Evolutionary conservation across 2,888 invertebrate species (phyloP).

Genomic region (Brenthis daphne): DNA sequence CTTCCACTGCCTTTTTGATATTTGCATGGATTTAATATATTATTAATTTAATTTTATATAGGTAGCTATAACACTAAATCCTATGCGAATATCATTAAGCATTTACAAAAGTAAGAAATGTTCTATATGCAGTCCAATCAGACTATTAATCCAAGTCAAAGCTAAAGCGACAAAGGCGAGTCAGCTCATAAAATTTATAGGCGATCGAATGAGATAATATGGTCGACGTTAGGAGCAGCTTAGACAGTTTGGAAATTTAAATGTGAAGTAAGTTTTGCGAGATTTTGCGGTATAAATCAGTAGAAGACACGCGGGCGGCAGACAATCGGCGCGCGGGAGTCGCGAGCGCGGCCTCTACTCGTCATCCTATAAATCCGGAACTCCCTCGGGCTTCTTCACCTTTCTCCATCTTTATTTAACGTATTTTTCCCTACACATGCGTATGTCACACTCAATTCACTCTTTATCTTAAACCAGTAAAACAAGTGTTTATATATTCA

Average conservation of each 20-base stretch:
- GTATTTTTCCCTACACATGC: constrained; percentile 47
- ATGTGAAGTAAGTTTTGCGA: constrained; percentile 83
- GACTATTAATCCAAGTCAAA: constrained; percentile 74
- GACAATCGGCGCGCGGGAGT: constrained; percentile 48
- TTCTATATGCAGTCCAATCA: constrained; percentile 54
- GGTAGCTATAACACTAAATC: no score
- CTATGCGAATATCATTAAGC: not conserved
- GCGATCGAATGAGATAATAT: constrained; percentile 83
- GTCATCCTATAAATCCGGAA: constrained; percentile 74
- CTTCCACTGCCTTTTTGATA: no score
- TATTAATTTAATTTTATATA: not conserved
- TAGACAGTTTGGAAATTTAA: constrained; percentile 83
- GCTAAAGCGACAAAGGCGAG: constrained; percentile 76
- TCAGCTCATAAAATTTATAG: constrained; percentile 82
- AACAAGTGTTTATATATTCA: not conserved
- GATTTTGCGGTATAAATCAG: constrained; percentile 82
- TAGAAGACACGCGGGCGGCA: constrained; percentile 56
- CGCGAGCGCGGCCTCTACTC: constrained; percentile 51
- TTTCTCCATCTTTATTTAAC: constrained; percentile 67
- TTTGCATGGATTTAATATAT: not conserved
- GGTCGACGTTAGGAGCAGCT: constrained; percentile 81
- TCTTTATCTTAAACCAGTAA: not conserved
- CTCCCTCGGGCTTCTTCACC: constrained; percentile 77
- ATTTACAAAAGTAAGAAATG: constrained; percentile 45
- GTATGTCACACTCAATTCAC: constrained; percentile 29